These are phyloP conservation scores for Spheniscus mendiculus DNA, from an alignment of 2,113 vertebrate species.

Conservation along the genomic window DNA sequence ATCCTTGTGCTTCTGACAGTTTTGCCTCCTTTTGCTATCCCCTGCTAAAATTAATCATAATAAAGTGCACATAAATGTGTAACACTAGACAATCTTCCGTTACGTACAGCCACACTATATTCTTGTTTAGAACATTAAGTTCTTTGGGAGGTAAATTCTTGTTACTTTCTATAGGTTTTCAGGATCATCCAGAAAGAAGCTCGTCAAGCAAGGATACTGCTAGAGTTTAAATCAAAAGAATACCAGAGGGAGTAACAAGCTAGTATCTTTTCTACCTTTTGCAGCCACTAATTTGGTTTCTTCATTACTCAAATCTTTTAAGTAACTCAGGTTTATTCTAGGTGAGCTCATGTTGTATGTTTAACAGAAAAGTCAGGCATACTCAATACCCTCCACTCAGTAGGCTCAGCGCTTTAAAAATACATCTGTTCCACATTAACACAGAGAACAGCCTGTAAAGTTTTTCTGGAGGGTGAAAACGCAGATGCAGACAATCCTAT, in stretches of 20 bases:
- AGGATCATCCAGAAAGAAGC: background rate
- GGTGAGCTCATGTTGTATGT: background rate
- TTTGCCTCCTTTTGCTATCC: background rate
- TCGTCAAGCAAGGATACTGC: background rate
- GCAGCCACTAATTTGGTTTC: background rate
- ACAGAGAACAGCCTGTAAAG: background rate
- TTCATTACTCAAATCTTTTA: background rate
- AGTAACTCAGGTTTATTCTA: background rate
- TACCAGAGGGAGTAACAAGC: background rate
- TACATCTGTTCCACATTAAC: background rate
- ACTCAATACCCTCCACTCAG: background rate
- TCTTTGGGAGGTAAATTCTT: background rate
- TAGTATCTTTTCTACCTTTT: background rate
- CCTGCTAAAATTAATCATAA: background rate
- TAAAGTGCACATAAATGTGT: fast-evolving
- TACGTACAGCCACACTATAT: background rate
- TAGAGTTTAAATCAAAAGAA: background rate
- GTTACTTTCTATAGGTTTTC: background rate
- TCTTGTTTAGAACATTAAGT: background rate
- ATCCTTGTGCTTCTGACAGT: background rate
- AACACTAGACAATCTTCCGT: background rate
- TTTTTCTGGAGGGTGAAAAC: background rate
- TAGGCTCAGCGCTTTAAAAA: background rate
- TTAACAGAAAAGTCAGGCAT: background rate
- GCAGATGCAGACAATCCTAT: background rate